Evolutionary conservation across 2,888 invertebrate genomes (phyloP).

Genomic region (Disparrhopalites patrizii): DNA sequence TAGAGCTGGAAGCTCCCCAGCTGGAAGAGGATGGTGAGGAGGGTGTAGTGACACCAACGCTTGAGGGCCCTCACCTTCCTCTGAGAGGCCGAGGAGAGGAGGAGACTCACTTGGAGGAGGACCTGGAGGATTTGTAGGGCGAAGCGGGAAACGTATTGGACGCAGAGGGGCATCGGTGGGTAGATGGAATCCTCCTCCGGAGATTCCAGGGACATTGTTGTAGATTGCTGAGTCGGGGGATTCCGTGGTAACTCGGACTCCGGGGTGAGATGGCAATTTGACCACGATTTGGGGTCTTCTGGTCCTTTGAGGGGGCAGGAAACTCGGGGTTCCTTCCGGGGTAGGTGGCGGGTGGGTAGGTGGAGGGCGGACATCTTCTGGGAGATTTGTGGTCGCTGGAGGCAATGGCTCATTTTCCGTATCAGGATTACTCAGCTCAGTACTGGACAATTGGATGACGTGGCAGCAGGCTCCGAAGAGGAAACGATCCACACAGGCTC

Average conservation of each 20-base stretch:
- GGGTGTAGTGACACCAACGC: slow-evolving; percentile 43
- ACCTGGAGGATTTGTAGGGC: slow-evolving; percentile 32
- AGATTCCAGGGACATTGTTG: too few species aligned
- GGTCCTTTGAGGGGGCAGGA: not conserved
- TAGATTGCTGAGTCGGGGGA: not conserved
- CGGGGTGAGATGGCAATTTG: not conserved
- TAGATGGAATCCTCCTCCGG: not conserved
- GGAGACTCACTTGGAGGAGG: slow-evolving; percentile 29
- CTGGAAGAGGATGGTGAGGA: slow-evolving; percentile 42
- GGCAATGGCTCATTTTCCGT: slow-evolving; percentile 14
- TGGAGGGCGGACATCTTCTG: slow-evolving; percentile 16
- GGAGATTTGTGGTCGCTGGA: slow-evolving; percentile 14
- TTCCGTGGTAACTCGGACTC: not conserved
- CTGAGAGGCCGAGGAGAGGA: slow-evolving; percentile 32
- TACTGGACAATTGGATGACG: slow-evolving; percentile 28
- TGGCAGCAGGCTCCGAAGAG: slow-evolving; percentile 89
- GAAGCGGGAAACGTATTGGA: slow-evolving; percentile 22
- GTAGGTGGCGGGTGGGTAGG: slow-evolving; percentile 6
- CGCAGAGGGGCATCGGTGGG: not conserved
- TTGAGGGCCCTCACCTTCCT: slow-evolving; percentile 40
- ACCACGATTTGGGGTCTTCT: not conserved
- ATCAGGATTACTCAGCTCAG: not conserved
- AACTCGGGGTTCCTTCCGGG: not conserved
- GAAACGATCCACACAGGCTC: slow-evolving; percentile 88
- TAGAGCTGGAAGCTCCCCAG: slow-evolving; percentile 46